These are phyloP conservation scores for Heterotilapia buettikoferi DNA, from an alignment of 2,113 vertebrate genomes.

Conservation along the genomic window DNA sequence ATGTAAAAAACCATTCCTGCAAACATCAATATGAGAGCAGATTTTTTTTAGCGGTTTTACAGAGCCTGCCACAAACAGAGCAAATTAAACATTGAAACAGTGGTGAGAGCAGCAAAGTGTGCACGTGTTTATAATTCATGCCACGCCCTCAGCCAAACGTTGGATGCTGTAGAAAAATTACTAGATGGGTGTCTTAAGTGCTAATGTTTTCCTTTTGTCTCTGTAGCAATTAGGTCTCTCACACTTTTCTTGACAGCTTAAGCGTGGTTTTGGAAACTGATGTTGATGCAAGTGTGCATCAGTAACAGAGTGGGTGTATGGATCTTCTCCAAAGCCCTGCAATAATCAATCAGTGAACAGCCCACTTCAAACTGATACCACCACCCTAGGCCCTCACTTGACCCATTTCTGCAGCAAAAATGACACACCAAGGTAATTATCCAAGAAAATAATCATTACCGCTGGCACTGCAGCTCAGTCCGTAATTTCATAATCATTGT, in stretches of 20 bases:
- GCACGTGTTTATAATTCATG: neutral
- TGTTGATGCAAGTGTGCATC: neutral
- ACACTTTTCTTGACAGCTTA: neutral
- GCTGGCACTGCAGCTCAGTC: neutral
- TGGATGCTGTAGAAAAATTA: neutral
- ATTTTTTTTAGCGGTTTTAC: neutral
- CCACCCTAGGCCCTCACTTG: neutral
- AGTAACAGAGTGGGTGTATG: neutral
- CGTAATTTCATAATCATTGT: neutral
- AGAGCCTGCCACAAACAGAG: neutral
- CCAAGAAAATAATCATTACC: neutral
- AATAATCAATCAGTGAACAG: neutral
- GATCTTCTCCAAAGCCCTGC: neutral
- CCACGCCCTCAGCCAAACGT: neutral
- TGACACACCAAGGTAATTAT: neutral
- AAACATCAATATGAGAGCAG: neutral
- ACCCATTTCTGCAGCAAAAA: constrained; percentile 11
- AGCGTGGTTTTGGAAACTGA: neutral
- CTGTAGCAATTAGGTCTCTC: neutral
- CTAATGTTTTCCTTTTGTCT: neutral
- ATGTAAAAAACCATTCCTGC: neutral
- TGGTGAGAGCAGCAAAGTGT: neutral
- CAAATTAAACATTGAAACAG: neutral
- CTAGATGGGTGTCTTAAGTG: neutral
- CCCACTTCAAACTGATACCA: neutral